These are phyloP conservation scores for Falco columbarius DNA, from an alignment of 2,797 vertebrate species.

Conservation along the genomic window DNA sequence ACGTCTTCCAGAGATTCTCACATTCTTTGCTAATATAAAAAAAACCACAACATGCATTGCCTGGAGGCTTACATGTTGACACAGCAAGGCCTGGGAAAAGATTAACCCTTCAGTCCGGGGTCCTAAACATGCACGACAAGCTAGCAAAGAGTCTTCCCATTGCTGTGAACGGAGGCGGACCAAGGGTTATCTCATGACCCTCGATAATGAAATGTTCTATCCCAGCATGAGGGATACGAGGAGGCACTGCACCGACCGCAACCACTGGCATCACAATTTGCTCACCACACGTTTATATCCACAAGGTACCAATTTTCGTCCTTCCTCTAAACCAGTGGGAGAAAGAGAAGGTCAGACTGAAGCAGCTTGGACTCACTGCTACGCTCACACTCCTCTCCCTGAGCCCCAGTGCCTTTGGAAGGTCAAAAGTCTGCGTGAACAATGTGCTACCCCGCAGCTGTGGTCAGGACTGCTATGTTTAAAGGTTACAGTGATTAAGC, in stretches of 20 bases:
- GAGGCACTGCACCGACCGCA: not conserved
- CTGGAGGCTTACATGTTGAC: not conserved
- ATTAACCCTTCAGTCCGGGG: not conserved
- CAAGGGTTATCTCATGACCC: not conserved
- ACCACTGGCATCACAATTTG: not conserved
- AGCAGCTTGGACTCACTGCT: not conserved
- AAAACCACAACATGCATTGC: not conserved
- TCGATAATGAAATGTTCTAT: not conserved
- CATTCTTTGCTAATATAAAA: not conserved
- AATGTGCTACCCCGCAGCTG: constrained; percentile 58
- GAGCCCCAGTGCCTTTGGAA: not conserved
- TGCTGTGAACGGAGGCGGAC: not conserved
- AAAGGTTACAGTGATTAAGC: constrained; percentile 86
- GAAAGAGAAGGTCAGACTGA: not conserved
- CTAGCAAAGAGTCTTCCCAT: not conserved
- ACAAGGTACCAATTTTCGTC: not conserved
- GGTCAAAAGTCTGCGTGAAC: constrained; percentile 36
- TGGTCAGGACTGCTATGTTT: constrained; percentile 70
- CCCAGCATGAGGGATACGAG: not conserved
- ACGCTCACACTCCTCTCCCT: not conserved
- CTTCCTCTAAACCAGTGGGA: not conserved
- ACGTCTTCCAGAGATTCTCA: not conserved
- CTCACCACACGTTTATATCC: not conserved
- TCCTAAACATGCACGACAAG: not conserved
- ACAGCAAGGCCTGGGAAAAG: not conserved